These are phyloP conservation scores for Echeneis naucrates DNA, from an alignment of 2,797 vertebrate genomes.

Conservation along the genomic window DNA sequence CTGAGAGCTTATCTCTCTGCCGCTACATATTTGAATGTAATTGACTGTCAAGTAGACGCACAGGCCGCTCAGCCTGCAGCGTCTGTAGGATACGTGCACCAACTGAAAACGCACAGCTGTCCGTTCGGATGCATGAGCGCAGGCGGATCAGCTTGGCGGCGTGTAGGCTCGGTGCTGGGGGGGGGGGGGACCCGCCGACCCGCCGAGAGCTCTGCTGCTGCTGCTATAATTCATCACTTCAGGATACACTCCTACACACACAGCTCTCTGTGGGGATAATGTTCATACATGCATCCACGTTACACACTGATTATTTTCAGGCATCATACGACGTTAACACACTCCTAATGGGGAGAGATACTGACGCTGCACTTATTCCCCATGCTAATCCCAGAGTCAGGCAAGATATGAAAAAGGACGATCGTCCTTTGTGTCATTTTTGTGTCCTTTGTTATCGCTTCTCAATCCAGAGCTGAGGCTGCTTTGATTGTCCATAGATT, in stretches of 20 bases:
- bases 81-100: not conserved
- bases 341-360: too few species aligned
- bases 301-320: slow-evolving; percentile 3
- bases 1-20: slow-evolving; percentile 45
- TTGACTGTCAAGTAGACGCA: slow-evolving; percentile 13
- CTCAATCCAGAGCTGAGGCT: not conserved
- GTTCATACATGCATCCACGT: slow-evolving; percentile 1
- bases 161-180: slow-evolving; percentile 52
- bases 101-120: not conserved
- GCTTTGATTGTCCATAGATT: not conserved
- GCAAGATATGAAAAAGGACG: not conserved
- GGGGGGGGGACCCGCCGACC: slow-evolving; percentile 57
- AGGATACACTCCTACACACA: slow-evolving; percentile 32
- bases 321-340: not conserved
- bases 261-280: slow-evolving; percentile 15
- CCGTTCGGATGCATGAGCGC: not conserved
- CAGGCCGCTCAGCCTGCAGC: not conserved
- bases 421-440: not conserved
- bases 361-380: not conserved
- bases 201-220: slow-evolving; percentile 58
- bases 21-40: slow-evolving; percentile 29
- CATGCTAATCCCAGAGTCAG: not conserved
- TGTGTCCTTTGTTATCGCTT: not conserved
- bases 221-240: slow-evolving; percentile 36
- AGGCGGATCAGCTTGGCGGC: slow-evolving; percentile 41